These are phyloP conservation scores for Maniola hyperantus DNA, from an alignment of 2,888 invertebrate genomes.

Conservation along the genomic window DNA sequence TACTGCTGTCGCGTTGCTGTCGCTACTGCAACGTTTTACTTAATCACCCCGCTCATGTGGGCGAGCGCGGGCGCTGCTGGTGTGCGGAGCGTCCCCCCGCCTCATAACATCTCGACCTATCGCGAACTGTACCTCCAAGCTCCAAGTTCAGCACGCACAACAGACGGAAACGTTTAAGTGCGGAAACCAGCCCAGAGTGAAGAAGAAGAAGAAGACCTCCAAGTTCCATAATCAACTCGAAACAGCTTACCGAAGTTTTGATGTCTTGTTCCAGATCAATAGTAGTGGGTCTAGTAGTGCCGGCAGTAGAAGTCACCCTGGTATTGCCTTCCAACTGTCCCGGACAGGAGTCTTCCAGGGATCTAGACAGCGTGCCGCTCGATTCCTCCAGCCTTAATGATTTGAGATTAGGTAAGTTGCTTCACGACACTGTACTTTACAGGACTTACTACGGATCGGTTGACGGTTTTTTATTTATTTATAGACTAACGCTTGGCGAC, in stretches of 20 bases:
- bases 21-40: too few relatives aligned
- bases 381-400: constrained; percentile 94
- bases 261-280: constrained; percentile 70
- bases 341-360: constrained; percentile 93
- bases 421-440: neutral
- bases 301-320: constrained; percentile 93
- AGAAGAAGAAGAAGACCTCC: neutral
- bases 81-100: too few relatives aligned
- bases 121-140: too few relatives aligned
- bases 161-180: too few relatives aligned
- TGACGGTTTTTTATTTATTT: too few relatives aligned
- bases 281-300: constrained; percentile 89
- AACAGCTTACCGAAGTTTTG: neutral
- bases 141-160: too few relatives aligned
- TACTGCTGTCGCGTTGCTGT: too few relatives aligned
- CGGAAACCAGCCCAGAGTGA: too few relatives aligned
- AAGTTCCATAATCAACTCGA: neutral
- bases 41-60: too few relatives aligned
- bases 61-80: too few relatives aligned
- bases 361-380: constrained; percentile 92
- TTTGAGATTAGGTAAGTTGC: constrained; percentile 84
- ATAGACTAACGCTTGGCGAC: too few relatives aligned
- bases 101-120: too few relatives aligned
- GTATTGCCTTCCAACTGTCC: constrained; percentile 93
- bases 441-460: neutral